Evolutionary conservation across 2,113 vertebrate species (phyloP).

Genomic region (Salminus brasiliensis): DNA sequence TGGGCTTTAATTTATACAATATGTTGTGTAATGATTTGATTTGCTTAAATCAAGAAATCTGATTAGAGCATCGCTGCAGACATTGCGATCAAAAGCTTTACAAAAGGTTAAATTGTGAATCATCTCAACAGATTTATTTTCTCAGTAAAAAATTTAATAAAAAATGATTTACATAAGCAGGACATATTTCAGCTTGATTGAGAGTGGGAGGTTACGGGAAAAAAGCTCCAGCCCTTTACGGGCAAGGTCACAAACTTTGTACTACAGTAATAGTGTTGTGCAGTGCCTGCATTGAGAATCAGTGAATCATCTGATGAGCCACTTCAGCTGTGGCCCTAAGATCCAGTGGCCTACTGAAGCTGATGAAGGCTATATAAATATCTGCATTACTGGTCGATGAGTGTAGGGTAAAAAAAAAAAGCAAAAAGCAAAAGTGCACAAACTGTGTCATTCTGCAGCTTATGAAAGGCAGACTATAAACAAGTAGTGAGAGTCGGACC

Average conservation of each 20-base stretch:
- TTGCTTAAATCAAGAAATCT: too few relatives aligned
- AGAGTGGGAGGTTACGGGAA: constrained; percentile 8
- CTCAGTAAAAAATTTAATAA: too few relatives aligned
- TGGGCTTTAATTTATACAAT: too few relatives aligned
- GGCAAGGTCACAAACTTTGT: constrained; percentile 25
- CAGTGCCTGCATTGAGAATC: constrained; percentile 14
- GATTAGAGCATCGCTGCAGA: too few relatives aligned
- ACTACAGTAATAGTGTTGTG: constrained; percentile 1
- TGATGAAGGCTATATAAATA: not conserved
- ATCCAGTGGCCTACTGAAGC: not conserved
- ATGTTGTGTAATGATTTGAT: too few relatives aligned
- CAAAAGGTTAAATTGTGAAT: too few relatives aligned
- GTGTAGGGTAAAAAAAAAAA: not conserved
- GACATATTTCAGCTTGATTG: too few relatives aligned
- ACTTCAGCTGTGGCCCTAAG: not conserved
- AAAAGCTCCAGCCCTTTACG: constrained; percentile 12
- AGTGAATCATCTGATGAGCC: constrained; percentile 31
- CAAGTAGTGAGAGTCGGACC: not conserved
- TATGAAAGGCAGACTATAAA: not conserved
- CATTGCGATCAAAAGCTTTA: too few relatives aligned
- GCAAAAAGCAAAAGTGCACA: not conserved
- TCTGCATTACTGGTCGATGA: not conserved
- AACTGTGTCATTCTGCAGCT: not conserved
- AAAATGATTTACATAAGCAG: too few relatives aligned
- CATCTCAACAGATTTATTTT: too few relatives aligned